Base-by-base conservation (phyloP, 2,113 vertebrate species). In the Hepsetus odoe region DNA sequence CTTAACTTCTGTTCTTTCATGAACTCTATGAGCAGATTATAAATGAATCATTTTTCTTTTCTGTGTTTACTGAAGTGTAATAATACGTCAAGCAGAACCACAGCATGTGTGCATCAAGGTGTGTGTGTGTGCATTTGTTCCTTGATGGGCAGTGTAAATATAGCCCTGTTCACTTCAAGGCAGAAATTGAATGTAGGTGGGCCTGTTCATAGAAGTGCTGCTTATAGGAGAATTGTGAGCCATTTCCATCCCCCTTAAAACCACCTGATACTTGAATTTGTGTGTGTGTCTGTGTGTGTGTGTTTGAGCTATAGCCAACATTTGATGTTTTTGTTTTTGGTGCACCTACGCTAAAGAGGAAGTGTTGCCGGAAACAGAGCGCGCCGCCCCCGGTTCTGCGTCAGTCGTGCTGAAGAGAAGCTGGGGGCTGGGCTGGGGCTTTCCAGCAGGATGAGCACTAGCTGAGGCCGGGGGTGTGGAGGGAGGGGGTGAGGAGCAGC, bases 201-300 rank as follows among this genome's bases (percentile, higher is more conserved):
- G 42, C 86, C 87, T 89, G 90, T 92, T 93, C 91, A 90, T 91
- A 91, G 91, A 90, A 91, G 87, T 89, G 90, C 88, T 87, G 87
- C 90, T 91, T 86, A 86, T 85, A 86, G 90, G 91, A 92, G 89
- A 90, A 90, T 91, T 76, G 61, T 82, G 86, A 86, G 90, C 87
- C 91, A 93, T 92, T 93, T 93, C 91, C 91, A 90, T 83, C 84
- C 88, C 84, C 88, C 87, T 87, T 80, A 90, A 86, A 87, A 85
- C 86, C 86, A 85, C 86, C 77, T 91, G 89, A 91, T 61, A 49
- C 79, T 49, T 73, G 76, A 26, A 13, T 69, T 32, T 69, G 73
- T 83, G 80, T 46, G 46, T 86, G 80, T 85, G 22, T 86, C 75
- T 62, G 82, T 64, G 62, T 83, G 59, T 71, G 66, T 74, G 70